phyloP scores from a whole-genome alignment of 2,888 invertebrate species.

The Morpho deidamia region DNA sequence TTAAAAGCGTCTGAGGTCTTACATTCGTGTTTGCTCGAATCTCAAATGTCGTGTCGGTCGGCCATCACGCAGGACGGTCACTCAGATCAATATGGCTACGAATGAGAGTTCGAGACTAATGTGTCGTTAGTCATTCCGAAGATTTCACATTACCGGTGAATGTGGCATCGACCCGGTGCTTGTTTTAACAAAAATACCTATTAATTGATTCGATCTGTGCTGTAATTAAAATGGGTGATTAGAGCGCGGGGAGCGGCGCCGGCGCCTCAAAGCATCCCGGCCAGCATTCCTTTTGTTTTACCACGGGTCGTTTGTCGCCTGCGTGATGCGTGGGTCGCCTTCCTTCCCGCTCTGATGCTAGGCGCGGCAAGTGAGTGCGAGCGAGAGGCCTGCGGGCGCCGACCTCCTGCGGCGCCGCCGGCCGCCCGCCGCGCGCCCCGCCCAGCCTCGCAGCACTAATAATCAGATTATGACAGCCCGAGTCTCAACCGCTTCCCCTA shows the following conservation, averaged over 20 bases:
- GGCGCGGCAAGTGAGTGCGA: constrained; percentile 34
- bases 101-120: constrained; percentile 40
- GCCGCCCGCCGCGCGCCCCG: constrained; percentile 68
- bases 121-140: constrained; percentile 7
- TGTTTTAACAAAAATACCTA: constrained; percentile 76
- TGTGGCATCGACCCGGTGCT: constrained; percentile 48
- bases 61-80: constrained; percentile 13
- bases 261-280: constrained; percentile 77
- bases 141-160: constrained; percentile 3
- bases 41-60: constrained; percentile 7
- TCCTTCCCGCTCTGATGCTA: constrained; percentile 37
- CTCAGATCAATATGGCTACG: constrained; percentile 22
- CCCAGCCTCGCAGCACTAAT: constrained; percentile 65
- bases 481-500: constrained; percentile 49
- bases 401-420: constrained; percentile 70
- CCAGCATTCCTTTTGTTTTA: constrained; percentile 79
- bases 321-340: constrained; percentile 48
- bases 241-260: constrained; percentile 74
- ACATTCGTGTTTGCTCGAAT: constrained; percentile 26
- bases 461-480: constrained; percentile 76
- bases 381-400: constrained; percentile 67
- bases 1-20: constrained; percentile 62
- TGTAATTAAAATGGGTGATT: constrained; percentile 79
- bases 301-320: constrained; percentile 78
- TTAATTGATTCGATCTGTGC: constrained; percentile 78